Base-by-base conservation (phyloP, 2,888 invertebrate species). In the Drosophila peninsularis region DNA sequence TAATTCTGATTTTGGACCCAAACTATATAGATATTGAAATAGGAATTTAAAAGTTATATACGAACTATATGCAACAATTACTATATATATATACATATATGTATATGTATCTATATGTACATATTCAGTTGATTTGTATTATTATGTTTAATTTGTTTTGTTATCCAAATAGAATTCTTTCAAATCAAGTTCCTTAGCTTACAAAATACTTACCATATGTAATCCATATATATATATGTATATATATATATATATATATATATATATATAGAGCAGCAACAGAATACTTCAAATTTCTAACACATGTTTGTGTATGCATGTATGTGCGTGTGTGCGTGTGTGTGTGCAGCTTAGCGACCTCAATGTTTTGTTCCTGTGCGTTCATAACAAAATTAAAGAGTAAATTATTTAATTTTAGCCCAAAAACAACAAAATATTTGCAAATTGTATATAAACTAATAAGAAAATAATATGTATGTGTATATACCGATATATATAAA, bases 291-390 rank as follows among this genome's bases (percentile, higher is more conserved):
- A 52, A 34, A 37, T 24, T 52, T 52, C 36, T 52, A 62, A 54
- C 17, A 36, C 11, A 13, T 50, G 55, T 30, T n/a, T n/a, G 9
- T 42, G 32, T 36, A 34, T 34, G 39, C 21, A 30, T 42, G 11
- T 44, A 19, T 36, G 10, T 36, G n/a, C 41, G 57, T 30, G 19
- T 37, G 30, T 14, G 36, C 24, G 32, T 47, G 52, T 37, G 24
- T 57, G 37, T 54, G 41, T 75, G 50, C 41, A 49, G 45, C 42
- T 56, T 49, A 65, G 75, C 62, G 65, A 70, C 78, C 78, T 76
- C 77, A 69, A 63, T 42, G 52, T 71, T 78, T 75, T 78, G 79
- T 77, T 77, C 75, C 77, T 75, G 61, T 47, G 69, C 57, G 54
- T 67, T 39, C 44, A 65, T 58, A 72, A 71, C 53, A 65, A 65